These are phyloP conservation scores for Picathartes gymnocephalus DNA, from an alignment of 2,113 vertebrate species.

Conservation along the genomic window DNA sequence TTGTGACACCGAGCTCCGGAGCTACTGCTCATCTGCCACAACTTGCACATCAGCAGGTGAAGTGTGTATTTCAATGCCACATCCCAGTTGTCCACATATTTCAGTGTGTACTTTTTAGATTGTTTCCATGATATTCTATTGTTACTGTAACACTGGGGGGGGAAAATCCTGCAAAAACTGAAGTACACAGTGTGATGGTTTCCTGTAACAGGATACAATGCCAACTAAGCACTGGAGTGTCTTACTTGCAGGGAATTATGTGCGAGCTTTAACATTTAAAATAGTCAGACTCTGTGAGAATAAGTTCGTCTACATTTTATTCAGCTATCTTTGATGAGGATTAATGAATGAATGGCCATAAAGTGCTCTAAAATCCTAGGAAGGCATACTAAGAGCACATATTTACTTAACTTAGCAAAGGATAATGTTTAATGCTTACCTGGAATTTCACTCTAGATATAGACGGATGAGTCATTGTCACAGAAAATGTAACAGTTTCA, in stretches of 20 bases:
- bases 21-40: not conserved
- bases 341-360: slow-evolving; percentile 19
- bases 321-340: slow-evolving; percentile 5
- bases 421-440: slow-evolving; percentile 23
- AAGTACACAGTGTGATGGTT: not conserved
- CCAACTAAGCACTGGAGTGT: not conserved
- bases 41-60: not conserved
- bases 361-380: slow-evolving; percentile 11
- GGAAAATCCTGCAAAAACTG: not conserved
- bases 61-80: not conserved
- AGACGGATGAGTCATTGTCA: slow-evolving; percentile 5
- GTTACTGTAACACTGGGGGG: not conserved
- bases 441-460: not conserved
- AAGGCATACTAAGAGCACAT: not conserved
- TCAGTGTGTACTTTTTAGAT: not conserved
- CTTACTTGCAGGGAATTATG: not conserved
- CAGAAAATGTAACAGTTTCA: not conserved
- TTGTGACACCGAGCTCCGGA: rapidly evolving
- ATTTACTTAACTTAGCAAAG: not conserved
- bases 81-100: not conserved
- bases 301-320: not conserved
- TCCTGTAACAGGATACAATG: not conserved
- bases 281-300: not conserved
- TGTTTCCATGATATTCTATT: not conserved
- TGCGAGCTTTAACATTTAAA: not conserved